phyloP scores from a whole-genome alignment of 2,113 vertebrate genomes.

The Pangasianodon gigas region DNA sequence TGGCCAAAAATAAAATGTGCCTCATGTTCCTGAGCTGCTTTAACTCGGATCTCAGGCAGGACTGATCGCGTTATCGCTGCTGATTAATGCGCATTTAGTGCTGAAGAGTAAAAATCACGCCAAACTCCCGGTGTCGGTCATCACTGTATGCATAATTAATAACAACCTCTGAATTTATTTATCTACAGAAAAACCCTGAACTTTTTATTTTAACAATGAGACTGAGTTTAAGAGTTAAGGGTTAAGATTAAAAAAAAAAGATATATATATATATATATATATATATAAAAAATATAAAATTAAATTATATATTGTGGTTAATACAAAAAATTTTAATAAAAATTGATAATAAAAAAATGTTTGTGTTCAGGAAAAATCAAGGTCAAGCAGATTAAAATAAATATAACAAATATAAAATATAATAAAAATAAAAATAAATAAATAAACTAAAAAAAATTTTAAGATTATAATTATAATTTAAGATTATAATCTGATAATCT shows the following conservation, averaged over 20 bases:
- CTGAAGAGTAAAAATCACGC: slow-evolving; percentile 4
- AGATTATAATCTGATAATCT: too few relatives aligned
- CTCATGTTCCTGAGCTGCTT: not conserved
- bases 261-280: too few relatives aligned
- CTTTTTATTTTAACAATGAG: not conserved
- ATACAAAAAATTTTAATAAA: too few relatives aligned
- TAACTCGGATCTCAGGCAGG: not conserved
- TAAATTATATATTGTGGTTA: too few relatives aligned
- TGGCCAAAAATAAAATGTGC: not conserved
- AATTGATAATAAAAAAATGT: not conserved
- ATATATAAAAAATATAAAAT: too few relatives aligned
- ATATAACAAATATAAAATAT: not conserved
- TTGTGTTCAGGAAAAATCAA: not conserved
- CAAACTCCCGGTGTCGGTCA: not conserved
- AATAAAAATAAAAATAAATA: too few relatives aligned
- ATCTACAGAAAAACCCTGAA: slow-evolving; percentile 29
- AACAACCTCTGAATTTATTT: not conserved
- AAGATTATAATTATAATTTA: too few relatives aligned
- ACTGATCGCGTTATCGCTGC: not conserved
- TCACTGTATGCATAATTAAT: slow-evolving; percentile 32
- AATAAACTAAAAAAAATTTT: too few relatives aligned
- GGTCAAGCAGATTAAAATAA: not conserved
- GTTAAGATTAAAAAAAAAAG: not conserved
- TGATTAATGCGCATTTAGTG: slow-evolving; percentile 21
- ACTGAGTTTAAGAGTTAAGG: not conserved